A percentile compares a stretch with the other conserved stretches of the same genome.
Evolutionary conservation across 2,888 invertebrate genomes (phyloP).

Genomic region (Bimastos eiseni): DNA sequence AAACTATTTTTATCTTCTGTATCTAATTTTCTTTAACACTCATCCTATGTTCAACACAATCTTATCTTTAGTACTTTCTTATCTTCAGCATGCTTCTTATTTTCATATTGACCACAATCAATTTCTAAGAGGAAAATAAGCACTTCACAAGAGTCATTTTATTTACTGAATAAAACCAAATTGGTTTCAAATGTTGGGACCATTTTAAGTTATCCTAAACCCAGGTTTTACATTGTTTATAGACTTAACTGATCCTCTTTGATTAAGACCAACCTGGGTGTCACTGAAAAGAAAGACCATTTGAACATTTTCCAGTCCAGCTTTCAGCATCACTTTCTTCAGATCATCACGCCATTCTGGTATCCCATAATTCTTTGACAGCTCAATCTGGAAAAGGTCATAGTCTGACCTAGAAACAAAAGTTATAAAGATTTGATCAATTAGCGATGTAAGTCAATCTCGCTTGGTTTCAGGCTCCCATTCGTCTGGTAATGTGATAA

Average conservation of each 20-base stretch:
- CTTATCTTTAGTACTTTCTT: too few species aligned
- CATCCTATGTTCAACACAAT: too few species aligned
- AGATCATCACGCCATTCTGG: conserved; percentile 63
- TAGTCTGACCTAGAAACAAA: conserved; percentile 58
- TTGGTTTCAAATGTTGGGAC: background rate
- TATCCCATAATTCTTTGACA: conserved; percentile 63
- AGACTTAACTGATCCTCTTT: background rate
- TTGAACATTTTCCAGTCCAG: conserved; percentile 60
- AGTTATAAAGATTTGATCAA: background rate
- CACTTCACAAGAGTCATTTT: background rate
- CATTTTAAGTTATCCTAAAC: background rate
- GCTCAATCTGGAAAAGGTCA: conserved; percentile 62
- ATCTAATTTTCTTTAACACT: too few species aligned
- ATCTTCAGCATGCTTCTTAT: background rate
- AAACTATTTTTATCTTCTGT: too few species aligned
- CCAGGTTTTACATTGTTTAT: background rate
- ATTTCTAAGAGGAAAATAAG: background rate
- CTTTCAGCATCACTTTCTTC: conserved; percentile 62
- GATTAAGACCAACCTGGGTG: conserved; percentile 55
- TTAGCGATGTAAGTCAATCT: too few species aligned
- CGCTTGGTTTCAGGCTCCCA: too few species aligned
- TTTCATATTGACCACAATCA: background rate
- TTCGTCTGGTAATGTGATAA: too few species aligned
- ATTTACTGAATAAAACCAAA: background rate
- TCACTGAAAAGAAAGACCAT: conserved; percentile 63